Conservation (phyloP, 2,113 vertebrate genomes). For the Colius striatus region DNA sequence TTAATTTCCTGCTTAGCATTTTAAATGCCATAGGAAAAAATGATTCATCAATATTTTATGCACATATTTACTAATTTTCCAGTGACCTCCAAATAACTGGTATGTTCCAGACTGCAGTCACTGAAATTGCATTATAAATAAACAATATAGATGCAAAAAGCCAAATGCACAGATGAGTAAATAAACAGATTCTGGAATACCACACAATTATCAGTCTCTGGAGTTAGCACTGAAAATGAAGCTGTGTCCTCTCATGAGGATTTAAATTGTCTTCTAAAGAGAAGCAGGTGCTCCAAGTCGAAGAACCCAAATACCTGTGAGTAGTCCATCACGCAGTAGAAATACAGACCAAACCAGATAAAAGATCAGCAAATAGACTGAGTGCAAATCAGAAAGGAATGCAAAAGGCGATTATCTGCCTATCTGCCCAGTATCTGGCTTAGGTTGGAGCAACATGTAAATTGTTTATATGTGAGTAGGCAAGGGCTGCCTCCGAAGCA, state of each 20-base stretch:
- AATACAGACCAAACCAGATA: background rate
- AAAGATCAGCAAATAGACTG: background rate
- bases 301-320: background rate
- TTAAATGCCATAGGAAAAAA: conserved; percentile 5
- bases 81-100: background rate
- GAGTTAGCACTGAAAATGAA: background rate
- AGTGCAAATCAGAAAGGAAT: background rate
- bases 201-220: background rate
- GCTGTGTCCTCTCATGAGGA: background rate
- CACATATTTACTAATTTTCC: conserved; percentile 4
- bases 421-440: background rate
- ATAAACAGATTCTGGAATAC: background rate
- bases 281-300: background rate
- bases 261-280: background rate
- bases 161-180: background rate
- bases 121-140: conserved; percentile 12
- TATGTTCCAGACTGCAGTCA: background rate
- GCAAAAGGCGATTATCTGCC: background rate
- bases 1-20: background rate
- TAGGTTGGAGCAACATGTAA: background rate
- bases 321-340: background rate
- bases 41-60: background rate
- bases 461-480: background rate
- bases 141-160: background rate
- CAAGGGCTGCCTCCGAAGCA: background rate